Percentiles rank a stretch among this genome's conserved stretches.
Conservation (phyloP, 2,113 vertebrate genomes). For the Beaufortia kweichowensis region DNA sequence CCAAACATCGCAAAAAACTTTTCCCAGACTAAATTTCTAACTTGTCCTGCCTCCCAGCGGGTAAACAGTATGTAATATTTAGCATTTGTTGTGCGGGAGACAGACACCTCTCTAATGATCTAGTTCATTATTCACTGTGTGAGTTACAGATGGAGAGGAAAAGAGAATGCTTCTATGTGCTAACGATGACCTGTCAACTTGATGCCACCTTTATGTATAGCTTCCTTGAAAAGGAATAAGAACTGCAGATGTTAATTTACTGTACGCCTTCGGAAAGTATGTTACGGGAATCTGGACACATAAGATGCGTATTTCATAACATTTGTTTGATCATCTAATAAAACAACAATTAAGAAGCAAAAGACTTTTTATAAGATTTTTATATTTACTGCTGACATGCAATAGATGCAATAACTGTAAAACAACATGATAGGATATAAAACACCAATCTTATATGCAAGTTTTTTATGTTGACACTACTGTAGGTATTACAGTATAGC, state of each 20-base stretch:
- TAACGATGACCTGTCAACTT: constrained; percentile 40
- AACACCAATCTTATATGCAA: no score
- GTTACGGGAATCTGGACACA: no score
- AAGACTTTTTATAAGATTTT: no score
- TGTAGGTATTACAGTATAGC: no score
- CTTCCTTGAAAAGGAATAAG: constrained; percentile 2
- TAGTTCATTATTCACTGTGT: constrained; percentile 65
- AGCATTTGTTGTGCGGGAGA: constrained; percentile 45
- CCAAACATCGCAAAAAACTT: background rate
- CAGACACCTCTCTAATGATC: constrained; percentile 56
- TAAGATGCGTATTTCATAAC: no score
- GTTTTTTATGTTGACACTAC: no score
- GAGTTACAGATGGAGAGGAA: constrained; percentile 51
- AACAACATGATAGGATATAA: background rate
- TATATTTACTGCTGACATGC: background rate
- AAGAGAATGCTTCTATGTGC: constrained; percentile 30
- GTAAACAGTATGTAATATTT: constrained; percentile 57
- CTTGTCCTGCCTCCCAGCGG: constrained; percentile 19
- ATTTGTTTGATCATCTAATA: background rate
- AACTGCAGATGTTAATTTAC: constrained; percentile 10
- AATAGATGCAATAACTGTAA: background rate
- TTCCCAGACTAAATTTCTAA: constrained; percentile 12
- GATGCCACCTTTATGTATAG: background rate
- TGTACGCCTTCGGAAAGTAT: background rate
- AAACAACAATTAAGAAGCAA: background rate